Percentiles rank a stretch among this genome's conserved stretches.
Evolutionary conservation across 2,888 invertebrate genomes (phyloP).

Genomic region (Lingula anatina): DNA sequence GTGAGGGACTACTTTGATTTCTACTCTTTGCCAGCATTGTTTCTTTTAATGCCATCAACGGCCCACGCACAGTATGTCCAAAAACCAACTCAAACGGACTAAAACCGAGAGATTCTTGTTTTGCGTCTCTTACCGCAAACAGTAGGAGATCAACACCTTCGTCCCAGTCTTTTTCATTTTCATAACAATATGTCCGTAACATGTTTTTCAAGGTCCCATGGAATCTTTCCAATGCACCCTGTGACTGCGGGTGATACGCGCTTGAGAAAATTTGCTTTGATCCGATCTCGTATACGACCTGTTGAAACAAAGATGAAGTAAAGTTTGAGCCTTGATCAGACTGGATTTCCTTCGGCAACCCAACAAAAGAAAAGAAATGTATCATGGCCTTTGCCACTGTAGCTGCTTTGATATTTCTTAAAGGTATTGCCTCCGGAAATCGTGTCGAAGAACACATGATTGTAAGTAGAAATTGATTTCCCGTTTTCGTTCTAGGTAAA

Average conservation of each 20-base stretch:
- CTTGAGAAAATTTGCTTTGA: slow-evolving; percentile 6
- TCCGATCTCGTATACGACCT: slow-evolving; percentile 10
- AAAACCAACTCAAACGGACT: background rate
- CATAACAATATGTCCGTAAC: slow-evolving; percentile 3
- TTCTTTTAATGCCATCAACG: background rate
- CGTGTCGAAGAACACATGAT: slow-evolving; percentile 12
- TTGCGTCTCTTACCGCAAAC: slow-evolving; percentile 2
- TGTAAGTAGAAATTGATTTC: slow-evolving; percentile 13
- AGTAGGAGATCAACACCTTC: slow-evolving; percentile 9
- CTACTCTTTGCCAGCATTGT: too few relatives aligned
- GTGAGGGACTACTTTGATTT: too few relatives aligned
- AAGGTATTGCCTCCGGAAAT: slow-evolving; percentile 20
- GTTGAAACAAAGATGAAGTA: slow-evolving; percentile 13
- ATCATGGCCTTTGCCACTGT: slow-evolving; percentile 12
- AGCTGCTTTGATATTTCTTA: slow-evolving; percentile 15
- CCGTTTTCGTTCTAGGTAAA: slow-evolving; percentile 5
- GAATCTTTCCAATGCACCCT: slow-evolving; percentile 7
- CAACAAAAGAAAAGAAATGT: slow-evolving; percentile 15
- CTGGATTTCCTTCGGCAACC: slow-evolving; percentile 16
- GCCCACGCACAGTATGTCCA: background rate
- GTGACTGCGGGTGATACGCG: slow-evolving; percentile 2
- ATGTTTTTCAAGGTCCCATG: background rate
- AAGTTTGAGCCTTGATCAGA: slow-evolving; percentile 18
- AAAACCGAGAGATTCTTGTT: background rate
- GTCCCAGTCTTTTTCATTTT: slow-evolving; percentile 9